These are phyloP conservation scores for Drosophila parvula DNA, from an alignment of 1,140 invertebrate species.

Conservation along the genomic window DNA sequence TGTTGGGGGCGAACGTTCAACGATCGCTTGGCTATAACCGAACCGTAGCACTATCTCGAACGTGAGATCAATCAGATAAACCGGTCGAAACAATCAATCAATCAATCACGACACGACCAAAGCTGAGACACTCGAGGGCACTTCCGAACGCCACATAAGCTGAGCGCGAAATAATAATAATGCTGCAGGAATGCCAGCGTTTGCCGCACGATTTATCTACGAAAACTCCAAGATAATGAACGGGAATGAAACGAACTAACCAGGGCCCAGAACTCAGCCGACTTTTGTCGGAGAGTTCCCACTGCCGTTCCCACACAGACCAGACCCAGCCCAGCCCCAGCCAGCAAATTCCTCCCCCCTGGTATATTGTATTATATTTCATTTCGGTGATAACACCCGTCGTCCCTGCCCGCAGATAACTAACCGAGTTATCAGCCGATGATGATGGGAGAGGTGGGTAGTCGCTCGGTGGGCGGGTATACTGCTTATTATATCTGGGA, in stretches of 20 bases:
- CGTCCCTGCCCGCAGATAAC: constrained; percentile 40
- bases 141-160: constrained; percentile 50
- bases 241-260: constrained; percentile 50
- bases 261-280: constrained; percentile 6
- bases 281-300: constrained; percentile 10
- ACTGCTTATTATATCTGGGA: constrained; percentile 37
- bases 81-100: constrained; percentile 33
- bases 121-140: constrained; percentile 37
- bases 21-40: constrained; percentile 7
- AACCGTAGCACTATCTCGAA: constrained; percentile 23
- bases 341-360: background rate
- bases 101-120: constrained; percentile 28
- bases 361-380: constrained; percentile 76
- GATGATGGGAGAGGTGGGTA: constrained; percentile 26
- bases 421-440: constrained; percentile 38
- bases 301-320: too few species aligned
- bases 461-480: background rate
- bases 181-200: constrained; percentile 59
- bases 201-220: constrained; percentile 73
- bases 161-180: constrained; percentile 51
- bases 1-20: constrained; percentile 18
- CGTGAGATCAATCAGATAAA: constrained; percentile 15
- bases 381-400: constrained; percentile 65
- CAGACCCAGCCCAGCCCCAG: too few species aligned
- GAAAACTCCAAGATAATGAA: constrained; percentile 78